Conservation (phyloP, 2,888 invertebrate species). For the Leptura quadrifasciata region DNA sequence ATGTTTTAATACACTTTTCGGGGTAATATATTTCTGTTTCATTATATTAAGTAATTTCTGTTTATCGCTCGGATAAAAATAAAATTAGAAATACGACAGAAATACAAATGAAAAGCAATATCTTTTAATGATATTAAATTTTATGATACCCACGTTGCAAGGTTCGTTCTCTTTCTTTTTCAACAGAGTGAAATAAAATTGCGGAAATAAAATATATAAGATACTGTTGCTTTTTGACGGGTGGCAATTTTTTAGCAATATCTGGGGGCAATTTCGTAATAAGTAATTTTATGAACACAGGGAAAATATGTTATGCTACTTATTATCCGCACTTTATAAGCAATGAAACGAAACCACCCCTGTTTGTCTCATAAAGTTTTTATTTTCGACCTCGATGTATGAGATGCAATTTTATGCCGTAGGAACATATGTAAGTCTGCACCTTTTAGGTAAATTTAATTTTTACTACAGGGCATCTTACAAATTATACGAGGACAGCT, state of each 20-base stretch:
- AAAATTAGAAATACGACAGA: conserved; percentile 38
- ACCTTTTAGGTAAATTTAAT: conserved; percentile 46
- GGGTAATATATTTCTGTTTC: conserved; percentile 22
- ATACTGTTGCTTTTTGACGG: conserved; percentile 45
- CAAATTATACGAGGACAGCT: not conserved
- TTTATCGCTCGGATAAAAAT: conserved; percentile 37
- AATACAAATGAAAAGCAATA: conserved; percentile 40
- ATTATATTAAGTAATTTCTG: conserved; percentile 34
- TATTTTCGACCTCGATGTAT: conserved; percentile 60
- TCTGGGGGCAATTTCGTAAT: conserved; percentile 56
- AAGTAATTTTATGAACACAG: conserved; percentile 62
- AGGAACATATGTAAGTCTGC: conserved; percentile 37
- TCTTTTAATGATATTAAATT: conserved; percentile 43
- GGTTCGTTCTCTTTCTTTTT: conserved; percentile 22
- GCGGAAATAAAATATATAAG: conserved; percentile 45
- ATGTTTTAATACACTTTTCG: conserved; percentile 10
- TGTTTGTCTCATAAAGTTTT: conserved; percentile 69
- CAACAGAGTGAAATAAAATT: conserved; percentile 39
- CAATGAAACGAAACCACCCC: conserved; percentile 68
- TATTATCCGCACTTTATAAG: conserved; percentile 69
- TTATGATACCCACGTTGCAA: conserved; percentile 35
- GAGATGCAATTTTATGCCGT: conserved; percentile 45
- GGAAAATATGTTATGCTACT: conserved; percentile 62
- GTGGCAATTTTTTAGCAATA: conserved; percentile 46
- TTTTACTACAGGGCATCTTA: not conserved